Conservation (phyloP, 2,797 vertebrate genomes). For the Hippoglossus hippoglossus region DNA sequence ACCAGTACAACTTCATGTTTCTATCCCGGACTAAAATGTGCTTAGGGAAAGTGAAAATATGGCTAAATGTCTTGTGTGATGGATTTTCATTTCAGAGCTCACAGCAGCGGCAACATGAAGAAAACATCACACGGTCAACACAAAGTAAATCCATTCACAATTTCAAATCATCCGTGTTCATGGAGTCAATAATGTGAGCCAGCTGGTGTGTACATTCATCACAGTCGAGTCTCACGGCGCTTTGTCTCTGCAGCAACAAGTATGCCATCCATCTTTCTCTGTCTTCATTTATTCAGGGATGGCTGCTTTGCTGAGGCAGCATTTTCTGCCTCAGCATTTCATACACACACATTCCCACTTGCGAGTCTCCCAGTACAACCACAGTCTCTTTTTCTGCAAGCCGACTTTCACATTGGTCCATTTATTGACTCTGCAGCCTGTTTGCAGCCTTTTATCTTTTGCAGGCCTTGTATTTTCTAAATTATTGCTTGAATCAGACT, state of each 20-base stretch:
- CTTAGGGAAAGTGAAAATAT: neutral
- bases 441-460: too few relatives aligned
- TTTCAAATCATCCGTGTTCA: conserved; percentile 27
- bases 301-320: conserved; percentile 50
- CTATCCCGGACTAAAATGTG: neutral
- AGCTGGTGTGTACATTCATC: conserved; percentile 35
- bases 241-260: conserved; percentile 43
- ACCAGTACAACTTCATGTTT: neutral
- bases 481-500: too few relatives aligned
- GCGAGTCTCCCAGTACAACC: conserved; percentile 32
- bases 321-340: conserved; percentile 30
- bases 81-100: too few relatives aligned
- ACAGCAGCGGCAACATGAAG: neutral
- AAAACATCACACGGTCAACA: neutral
- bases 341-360: conserved; percentile 17
- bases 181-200: conserved; percentile 20
- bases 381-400: conserved; percentile 14
- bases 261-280: conserved; percentile 52
- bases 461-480: too few relatives aligned
- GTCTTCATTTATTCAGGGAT: conserved; percentile 25
- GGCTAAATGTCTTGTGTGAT: too few relatives aligned
- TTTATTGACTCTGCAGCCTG: too few relatives aligned
- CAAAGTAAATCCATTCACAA: neutral
- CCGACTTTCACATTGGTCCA: neutral
- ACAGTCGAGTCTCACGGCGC: conserved; percentile 11